Conservation (phyloP, 2,797 vertebrate genomes). For the Mormyrus proboscirostris region DNA sequence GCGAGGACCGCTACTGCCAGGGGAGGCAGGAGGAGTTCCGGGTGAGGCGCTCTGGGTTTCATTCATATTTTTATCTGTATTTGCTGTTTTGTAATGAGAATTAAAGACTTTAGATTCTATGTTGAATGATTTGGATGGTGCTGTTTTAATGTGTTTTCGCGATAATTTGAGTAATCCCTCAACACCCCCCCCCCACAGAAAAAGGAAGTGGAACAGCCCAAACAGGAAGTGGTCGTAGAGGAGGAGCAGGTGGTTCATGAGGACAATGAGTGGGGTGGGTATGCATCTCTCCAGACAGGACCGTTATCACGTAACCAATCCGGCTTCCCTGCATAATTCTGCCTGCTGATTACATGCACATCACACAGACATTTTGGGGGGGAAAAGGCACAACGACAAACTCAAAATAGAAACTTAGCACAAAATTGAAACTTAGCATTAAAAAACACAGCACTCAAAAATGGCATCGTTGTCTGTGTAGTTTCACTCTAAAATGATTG, state of each 20-base stretch:
- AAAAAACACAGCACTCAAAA: neutral
- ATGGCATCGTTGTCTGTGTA: neutral
- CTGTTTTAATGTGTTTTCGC: neutral
- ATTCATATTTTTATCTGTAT: neutral
- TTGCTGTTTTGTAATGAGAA: neutral
- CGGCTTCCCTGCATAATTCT: neutral
- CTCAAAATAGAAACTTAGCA: neutral
- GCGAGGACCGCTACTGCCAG: constrained; percentile 78
- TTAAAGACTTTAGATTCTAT: neutral
- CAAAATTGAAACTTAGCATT: neutral
- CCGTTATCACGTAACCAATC: neutral
- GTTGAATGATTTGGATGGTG: neutral
- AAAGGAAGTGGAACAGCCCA: constrained; percentile 67
- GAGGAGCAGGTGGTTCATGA: constrained; percentile 78
- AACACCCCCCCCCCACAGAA: constrained; percentile 53
- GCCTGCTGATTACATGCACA: neutral
- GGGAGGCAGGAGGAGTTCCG: constrained; percentile 79
- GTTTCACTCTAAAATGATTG: neutral
- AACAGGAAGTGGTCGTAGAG: constrained; percentile 59
- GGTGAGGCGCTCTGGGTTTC: constrained; percentile 51
- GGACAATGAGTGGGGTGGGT: constrained; percentile 91
- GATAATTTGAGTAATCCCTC: neutral
- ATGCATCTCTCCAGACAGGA: neutral
- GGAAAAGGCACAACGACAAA: neutral
- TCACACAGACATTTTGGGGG: neutral